Conservation (phyloP, 2,113 vertebrate species). For the Gracilinanus agilis region DNA sequence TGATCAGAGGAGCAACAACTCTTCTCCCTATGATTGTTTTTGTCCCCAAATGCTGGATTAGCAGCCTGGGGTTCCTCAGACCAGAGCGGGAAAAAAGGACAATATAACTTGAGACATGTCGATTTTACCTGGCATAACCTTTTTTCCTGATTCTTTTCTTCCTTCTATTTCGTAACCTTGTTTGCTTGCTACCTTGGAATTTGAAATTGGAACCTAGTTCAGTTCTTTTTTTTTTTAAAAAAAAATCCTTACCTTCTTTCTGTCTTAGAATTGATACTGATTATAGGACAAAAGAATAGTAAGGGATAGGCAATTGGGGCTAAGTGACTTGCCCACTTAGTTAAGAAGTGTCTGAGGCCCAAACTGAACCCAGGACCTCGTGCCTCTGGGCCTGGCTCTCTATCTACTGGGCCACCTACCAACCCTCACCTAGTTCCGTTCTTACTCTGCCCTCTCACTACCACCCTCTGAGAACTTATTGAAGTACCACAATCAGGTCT, state of each 20-base stretch:
- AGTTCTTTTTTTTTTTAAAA: too few species aligned
- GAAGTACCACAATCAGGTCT: background rate
- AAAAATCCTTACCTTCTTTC: too few species aligned
- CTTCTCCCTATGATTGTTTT: background rate
- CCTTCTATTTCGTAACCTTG: background rate
- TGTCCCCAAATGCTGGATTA: background rate
- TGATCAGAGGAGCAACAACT: background rate
- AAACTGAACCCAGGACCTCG: too few species aligned
- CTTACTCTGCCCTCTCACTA: background rate
- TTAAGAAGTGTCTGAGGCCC: too few species aligned
- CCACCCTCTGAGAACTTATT: background rate
- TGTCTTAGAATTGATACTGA: too few species aligned
- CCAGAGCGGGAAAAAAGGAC: background rate
- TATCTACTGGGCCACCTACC: too few species aligned
- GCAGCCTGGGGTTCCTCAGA: background rate
- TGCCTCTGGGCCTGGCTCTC: too few species aligned
- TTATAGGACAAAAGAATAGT: too few species aligned
- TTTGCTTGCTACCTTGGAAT: background rate
- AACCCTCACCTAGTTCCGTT: too few species aligned
- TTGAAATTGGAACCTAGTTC: too few species aligned
- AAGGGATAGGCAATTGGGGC: too few species aligned
- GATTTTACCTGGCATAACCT: background rate
- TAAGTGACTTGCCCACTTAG: too few species aligned
- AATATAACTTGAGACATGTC: background rate
- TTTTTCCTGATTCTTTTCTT: background rate